A percentile compares a stretch with the other conserved stretches of the same genome.
Conservation (phyloP, 1,140 invertebrate species). For the Megalopta genalis region DNA sequence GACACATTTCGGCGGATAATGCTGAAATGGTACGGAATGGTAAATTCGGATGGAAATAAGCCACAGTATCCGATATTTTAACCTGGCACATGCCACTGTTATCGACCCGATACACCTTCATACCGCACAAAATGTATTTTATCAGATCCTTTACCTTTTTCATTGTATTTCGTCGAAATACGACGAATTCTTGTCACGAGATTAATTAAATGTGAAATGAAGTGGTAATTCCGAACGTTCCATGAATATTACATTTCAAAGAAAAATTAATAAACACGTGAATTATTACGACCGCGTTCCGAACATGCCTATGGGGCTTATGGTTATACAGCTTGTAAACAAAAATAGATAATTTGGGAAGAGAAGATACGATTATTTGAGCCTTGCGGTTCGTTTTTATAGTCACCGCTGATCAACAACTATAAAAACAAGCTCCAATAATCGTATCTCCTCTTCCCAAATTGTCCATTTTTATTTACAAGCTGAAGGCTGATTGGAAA, state of each 20-base stretch:
- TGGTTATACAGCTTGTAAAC: too few species aligned
- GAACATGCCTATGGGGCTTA: too few species aligned
- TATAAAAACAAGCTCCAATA: too few species aligned
- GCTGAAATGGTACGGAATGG: conserved; percentile 47
- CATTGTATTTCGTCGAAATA: too few species aligned
- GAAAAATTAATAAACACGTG: neutral
- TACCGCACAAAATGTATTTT: neutral
- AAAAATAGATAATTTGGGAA: too few species aligned
- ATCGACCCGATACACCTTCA: neutral
- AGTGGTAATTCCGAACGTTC: neutral
- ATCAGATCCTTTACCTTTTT: neutral
- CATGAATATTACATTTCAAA: neutral
- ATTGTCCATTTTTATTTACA: too few species aligned
- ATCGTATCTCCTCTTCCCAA: too few species aligned
- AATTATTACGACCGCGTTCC: too few species aligned
- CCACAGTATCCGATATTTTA: neutral
- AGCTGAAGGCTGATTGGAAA: too few species aligned
- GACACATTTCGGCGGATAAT: conserved; percentile 56
- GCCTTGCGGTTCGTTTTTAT: too few species aligned
- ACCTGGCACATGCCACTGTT: neutral
- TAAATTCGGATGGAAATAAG: conserved; percentile 35
- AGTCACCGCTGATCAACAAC: too few species aligned
- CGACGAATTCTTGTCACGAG: neutral
- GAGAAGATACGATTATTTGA: too few species aligned
- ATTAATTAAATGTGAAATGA: neutral